phyloP scores from a whole-genome alignment of 1,140 invertebrate species.

The Ceratitis capitata region DNA sequence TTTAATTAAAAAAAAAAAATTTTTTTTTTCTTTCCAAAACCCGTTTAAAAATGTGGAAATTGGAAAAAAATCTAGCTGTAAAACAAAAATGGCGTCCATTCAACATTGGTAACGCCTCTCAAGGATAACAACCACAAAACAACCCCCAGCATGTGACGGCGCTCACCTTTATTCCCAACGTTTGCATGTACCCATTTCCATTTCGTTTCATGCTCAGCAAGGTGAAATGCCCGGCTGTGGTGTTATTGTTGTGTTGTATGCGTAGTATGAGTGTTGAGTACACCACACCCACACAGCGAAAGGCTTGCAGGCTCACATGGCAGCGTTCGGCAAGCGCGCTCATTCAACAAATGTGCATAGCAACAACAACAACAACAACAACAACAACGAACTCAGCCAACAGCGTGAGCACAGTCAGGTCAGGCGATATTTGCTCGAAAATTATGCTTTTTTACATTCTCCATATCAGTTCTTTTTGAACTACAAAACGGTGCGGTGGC shows the following conservation, averaged over 20 bases:
- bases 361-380: not conserved
- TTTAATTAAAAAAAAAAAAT: not conserved
- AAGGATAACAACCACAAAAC: not conserved
- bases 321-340: not conserved
- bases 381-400: no score
- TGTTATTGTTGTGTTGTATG: not conserved
- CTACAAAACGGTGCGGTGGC: not conserved
- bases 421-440: not conserved
- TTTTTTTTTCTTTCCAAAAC: no score
- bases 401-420: no score
- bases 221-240: not conserved
- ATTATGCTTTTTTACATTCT: not conserved
- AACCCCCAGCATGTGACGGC: not conserved
- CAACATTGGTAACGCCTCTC: slow-evolving; percentile 5
- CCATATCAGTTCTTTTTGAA: slow-evolving; percentile 23
- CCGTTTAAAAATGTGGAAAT: not conserved
- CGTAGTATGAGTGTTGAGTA: not conserved
- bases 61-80: not conserved
- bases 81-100: slow-evolving; percentile 8
- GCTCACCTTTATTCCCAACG: not conserved
- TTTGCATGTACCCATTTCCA: not conserved
- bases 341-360: slow-evolving; percentile 6
- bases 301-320: not conserved
- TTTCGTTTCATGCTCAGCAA: not conserved
- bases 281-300: slow-evolving; percentile 2